Evolutionary conservation across 53 echinoderm and acorn worm species (phyloP).

Genomic region (Luidia sarsii): DNA sequence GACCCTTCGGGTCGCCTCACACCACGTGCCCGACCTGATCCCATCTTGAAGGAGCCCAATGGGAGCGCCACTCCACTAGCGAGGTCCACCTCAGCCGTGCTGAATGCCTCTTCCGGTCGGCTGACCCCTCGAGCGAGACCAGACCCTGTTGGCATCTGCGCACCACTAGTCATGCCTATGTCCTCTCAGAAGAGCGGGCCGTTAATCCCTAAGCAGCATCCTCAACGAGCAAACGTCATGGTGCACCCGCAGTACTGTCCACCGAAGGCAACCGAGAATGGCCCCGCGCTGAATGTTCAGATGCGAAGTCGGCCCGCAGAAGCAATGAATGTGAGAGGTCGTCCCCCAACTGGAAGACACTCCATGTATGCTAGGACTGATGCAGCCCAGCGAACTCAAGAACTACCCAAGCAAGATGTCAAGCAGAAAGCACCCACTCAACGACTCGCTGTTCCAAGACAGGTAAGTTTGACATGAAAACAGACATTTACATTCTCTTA

Average conservation of each 20-base stretch:
- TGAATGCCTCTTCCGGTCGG: conserved; percentile 52
- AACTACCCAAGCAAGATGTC: background rate
- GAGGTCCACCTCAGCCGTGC: background rate
- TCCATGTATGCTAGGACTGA: conserved; percentile 62
- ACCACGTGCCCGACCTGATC: conserved; percentile 91
- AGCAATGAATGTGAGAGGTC: conserved; percentile 35
- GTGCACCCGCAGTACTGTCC: conserved; percentile 12
- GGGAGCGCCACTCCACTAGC: conserved; percentile 12
- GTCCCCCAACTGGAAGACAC: conserved; percentile 69
- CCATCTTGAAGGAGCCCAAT: conserved; percentile 59
- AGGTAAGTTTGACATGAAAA: too few relatives aligned
- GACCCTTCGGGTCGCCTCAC: conserved; percentile 71
- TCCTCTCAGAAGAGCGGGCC: background rate
- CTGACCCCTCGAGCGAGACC: conserved; percentile 91
- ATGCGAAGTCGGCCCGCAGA: background rate
- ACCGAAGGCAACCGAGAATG: background rate
- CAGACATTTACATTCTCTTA: too few relatives aligned
- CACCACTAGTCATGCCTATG: conserved; percentile 31
- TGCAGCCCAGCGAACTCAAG: background rate
- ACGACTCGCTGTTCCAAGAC: background rate
- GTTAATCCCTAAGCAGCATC: conserved; percentile 1
- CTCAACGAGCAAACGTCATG: conserved; percentile 23
- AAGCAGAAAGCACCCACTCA: background rate
- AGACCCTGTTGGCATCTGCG: conserved; percentile 74
- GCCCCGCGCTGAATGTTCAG: conserved; percentile 1